Base-by-base conservation (phyloP, 2,797 vertebrate genomes). In the Hippopotamyrus pictus region DNA sequence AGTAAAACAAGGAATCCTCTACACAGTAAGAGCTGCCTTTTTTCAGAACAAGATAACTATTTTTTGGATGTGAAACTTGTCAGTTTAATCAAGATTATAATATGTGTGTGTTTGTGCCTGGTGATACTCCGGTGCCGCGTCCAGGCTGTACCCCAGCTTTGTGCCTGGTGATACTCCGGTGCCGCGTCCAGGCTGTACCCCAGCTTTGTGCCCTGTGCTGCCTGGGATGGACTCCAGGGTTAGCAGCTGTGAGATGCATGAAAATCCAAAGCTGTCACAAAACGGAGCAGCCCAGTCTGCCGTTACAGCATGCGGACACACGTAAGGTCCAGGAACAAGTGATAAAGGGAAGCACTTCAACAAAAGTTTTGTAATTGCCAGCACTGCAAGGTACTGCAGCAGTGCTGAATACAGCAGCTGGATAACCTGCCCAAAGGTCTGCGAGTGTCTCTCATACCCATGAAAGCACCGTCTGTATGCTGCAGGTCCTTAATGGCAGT, bases 381-480 rank as follows among this genome's bases (percentile, higher is more conserved):
- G 65, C 65, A 2, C 11, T 0, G 1, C 9, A 4, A 37, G 73
- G 41, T 46, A 44, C 41, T 19, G 19, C 37, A 8, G 37, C 33
- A n/a, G 37, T n/a, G 17, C 37, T 19, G 7, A 79, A 44, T 79
- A 9, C 33, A 79, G 29, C 73, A n/a, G 73, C 17, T 8, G 73
- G 33, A 44, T 6, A 22, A 53, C 29, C 65, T 33, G 83, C 2
- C 11, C n/a, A 85, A 50, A 46, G n/a, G 19, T 50, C 82, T 84
- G 73, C 2, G 37, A 92, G 90, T 92, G 92, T 90, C 3, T 41
- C 69, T 44, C 14, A 46, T 7, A 8, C n/a, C 41, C 73, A 19
- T 79, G 33, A 79, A 46, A 46, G 73, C 37, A 3, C 73, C 6
- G 3, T 6, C 33, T 79, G 73, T 41, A 33, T 44, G 11, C 17